A percentile compares a stretch with the other conserved stretches of the same genome.
phyloP scores from a whole-genome alignment of 2,888 invertebrate genomes.

The Ophion slaviceki region DNA sequence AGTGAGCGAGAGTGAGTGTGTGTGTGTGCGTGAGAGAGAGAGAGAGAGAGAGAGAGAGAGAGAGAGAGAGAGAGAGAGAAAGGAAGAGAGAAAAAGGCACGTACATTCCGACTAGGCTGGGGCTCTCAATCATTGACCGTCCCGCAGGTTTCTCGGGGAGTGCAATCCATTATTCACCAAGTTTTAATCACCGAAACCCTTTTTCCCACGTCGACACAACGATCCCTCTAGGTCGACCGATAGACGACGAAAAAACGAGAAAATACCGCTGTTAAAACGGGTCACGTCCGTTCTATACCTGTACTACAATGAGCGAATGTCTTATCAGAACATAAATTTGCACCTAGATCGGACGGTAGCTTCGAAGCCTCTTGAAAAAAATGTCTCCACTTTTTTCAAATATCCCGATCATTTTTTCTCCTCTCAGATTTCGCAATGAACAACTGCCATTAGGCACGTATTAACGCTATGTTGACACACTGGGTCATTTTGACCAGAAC shows the following conservation, averaged over 20 bases:
- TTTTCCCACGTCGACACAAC: slow-evolving; percentile 38
- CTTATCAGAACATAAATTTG: slow-evolving; percentile 2
- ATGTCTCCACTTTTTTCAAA: not conserved
- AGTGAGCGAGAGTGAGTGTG: not conserved
- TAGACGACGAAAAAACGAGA: slow-evolving; percentile 33
- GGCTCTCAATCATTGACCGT: slow-evolving; percentile 62
- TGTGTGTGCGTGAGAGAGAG: not conserved
- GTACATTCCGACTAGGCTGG: slow-evolving; percentile 21
- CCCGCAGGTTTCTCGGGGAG: slow-evolving; percentile 44
- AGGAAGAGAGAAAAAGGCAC: slow-evolving; percentile 2
- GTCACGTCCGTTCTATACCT: slow-evolving; percentile 2
- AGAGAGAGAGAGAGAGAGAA: slow-evolving; percentile 26
- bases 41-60: slow-evolving; percentile 11
- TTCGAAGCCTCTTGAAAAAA: not conserved
- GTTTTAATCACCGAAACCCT: slow-evolving; percentile 66
- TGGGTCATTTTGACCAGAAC: too few relatives aligned
- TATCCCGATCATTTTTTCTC: not conserved
- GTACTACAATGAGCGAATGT: not conserved
- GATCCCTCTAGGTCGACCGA: slow-evolving; percentile 38
- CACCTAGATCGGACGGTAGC: not conserved
- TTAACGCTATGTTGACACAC: too few relatives aligned
- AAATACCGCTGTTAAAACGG: slow-evolving; percentile 21
- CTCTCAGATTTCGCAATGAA: not conserved
- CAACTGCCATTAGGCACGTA: not conserved
- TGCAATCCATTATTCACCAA: slow-evolving; percentile 65